Evolutionary conservation across 2,888 invertebrate species (phyloP), one percentile per base, ranked within the genome.

Genomic region (Diarsia mendica): DNA sequence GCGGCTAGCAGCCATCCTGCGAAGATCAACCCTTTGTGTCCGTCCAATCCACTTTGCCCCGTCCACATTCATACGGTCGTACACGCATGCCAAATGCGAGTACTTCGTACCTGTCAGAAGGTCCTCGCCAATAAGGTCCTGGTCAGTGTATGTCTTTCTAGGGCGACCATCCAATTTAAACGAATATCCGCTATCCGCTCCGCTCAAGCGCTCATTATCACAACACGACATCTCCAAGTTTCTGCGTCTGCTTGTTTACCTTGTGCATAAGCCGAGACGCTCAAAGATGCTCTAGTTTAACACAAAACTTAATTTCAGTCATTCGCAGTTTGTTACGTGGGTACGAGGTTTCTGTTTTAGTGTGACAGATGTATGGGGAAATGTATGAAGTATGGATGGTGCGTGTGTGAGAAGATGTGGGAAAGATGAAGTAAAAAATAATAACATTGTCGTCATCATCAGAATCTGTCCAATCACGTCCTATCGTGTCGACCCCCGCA

Each of bases 211-310:
- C 13, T n/a, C 18, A 51, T 46, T 33, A 48, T 63, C 67, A n/a
- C 20, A 46, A 33, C 49, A 79, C 48, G 33, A 61, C 51, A 44
- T 60, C 76, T 78, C 49, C 67, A 79, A 88, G 82, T 71, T 81
- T 75, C 64, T 9, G 3, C 69, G 66, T 75, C 53, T 71, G 69
- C 72, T 84, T 86, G 82, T 88, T 86, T 86, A 79, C 74, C 71
- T 77, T 39, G 49, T 33, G 63, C 72, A 75, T 80, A 86, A 86
- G 65, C 66, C 49, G 61, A 77, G 70, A 75, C 23, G 79, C 88
- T 67, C 67, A 77, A 80, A 72, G 88, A 75, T 79, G 84, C 58
- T 71, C 81, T 44, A 84, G 79, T 88, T 86, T 83, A 63, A 23
- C 51, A 23, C 80, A 72, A 77, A 70, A 82, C 79, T 84, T 84